Conservation (phyloP, 2,888 invertebrate species). For the Campoletis raptor region DNA sequence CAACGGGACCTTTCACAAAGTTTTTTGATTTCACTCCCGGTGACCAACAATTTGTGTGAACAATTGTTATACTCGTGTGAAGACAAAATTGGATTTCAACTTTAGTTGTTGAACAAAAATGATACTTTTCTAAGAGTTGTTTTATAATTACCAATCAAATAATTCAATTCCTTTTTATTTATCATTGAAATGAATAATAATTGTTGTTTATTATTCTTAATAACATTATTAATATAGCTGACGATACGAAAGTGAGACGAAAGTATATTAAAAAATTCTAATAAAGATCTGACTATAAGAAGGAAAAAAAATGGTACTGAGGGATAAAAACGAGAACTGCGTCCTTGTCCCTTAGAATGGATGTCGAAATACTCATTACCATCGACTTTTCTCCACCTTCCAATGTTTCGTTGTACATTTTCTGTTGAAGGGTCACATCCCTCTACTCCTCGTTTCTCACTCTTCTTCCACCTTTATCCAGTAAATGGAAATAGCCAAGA, state of each 20-base stretch:
- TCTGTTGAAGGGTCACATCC: background rate
- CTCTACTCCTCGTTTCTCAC: background rate
- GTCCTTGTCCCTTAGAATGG: conserved; percentile 6
- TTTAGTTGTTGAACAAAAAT: background rate
- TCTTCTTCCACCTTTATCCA: background rate
- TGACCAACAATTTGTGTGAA: background rate
- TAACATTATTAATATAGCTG: background rate
- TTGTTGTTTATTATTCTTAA: background rate
- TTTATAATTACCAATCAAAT: background rate
- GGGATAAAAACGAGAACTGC: background rate
- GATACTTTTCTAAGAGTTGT: background rate
- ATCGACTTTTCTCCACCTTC: conserved; percentile 32
- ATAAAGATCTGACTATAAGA: background rate
- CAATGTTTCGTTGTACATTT: conserved; percentile 1
- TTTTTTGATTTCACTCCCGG: conserved; percentile 6
- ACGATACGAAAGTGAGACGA: background rate
- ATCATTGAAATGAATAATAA: background rate
- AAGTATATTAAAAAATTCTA: conserved; percentile 10
- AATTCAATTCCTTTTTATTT: background rate
- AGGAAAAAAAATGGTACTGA: background rate
- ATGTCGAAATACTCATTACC: conserved; percentile 30
- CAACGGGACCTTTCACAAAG: conserved; percentile 2
- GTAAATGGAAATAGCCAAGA: conserved; percentile 47
- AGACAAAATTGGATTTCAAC: background rate
- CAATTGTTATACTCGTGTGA: background rate